These are phyloP conservation scores for Acrobeloides nanus DNA, from an alignment of 2,888 invertebrate species.

Conservation along the genomic window DNA sequence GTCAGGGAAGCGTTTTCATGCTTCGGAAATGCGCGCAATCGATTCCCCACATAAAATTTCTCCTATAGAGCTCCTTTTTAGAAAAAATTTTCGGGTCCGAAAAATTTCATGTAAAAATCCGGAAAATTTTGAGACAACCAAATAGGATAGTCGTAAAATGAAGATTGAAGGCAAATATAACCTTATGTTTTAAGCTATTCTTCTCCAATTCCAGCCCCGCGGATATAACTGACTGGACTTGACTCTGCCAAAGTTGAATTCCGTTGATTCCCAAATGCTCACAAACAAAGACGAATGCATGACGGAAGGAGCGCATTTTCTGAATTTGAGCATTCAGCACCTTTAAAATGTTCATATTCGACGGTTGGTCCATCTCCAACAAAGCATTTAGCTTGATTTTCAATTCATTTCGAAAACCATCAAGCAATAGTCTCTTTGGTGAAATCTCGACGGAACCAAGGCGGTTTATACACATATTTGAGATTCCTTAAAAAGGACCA, in stretches of 20 bases:
- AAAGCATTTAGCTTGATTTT: conserved; percentile 23
- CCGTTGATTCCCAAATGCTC: conserved; percentile 44
- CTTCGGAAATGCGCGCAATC: no score
- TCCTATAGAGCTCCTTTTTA: no score
- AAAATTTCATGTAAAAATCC: no score
- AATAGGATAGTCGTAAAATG: no score
- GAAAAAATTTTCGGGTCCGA: no score
- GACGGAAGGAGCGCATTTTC: conserved; percentile 18
- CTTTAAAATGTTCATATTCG: conserved; percentile 11
- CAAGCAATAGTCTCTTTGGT: conserved; percentile 31
- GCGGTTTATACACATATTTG: conserved; percentile 26
- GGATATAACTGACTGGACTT: no score
- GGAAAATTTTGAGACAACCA: no score
- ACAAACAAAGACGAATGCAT: conserved; percentile 40
- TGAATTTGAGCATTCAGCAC: conserved; percentile 8
- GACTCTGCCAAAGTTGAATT: conserved; percentile 32
- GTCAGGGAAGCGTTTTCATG: no score
- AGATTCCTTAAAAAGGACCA: conserved; percentile 24
- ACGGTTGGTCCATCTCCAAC: conserved; percentile 3
- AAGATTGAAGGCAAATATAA: no score
- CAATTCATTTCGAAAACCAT: conserved; percentile 39
- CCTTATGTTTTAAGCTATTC: no score
- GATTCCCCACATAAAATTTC: no score
- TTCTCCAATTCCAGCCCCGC: no score
- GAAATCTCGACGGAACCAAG: conserved; percentile 27